phyloP scores from a whole-genome alignment of 1,140 invertebrate genomes.

The Drosophila asahinai region DNA sequence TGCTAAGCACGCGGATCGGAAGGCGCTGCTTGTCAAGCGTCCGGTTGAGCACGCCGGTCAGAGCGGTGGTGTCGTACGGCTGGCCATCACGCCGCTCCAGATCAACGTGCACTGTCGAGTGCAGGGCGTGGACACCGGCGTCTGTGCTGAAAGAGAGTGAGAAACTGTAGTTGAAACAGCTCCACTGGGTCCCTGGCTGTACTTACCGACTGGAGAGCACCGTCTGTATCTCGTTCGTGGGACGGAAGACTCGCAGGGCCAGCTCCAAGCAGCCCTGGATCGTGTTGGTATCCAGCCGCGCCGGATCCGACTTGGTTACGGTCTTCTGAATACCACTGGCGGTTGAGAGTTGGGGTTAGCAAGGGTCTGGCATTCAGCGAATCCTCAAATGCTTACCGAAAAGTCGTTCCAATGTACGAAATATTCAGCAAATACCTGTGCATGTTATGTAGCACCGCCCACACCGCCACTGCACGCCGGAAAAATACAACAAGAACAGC shows the following conservation, averaged over 20 bases:
- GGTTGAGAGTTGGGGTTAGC: background rate
- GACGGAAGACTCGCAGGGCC: constrained; percentile 86
- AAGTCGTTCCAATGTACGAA: constrained; percentile 88
- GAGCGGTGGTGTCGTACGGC: constrained; percentile 85
- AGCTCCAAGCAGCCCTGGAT: constrained; percentile 89
- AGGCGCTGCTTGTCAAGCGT: constrained; percentile 86
- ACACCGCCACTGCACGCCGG: constrained; percentile 8
- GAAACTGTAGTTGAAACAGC: background rate
- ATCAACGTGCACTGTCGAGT: constrained; percentile 88
- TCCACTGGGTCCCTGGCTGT: background rate
- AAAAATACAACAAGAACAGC: constrained; percentile 15
- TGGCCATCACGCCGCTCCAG: constrained; percentile 85
- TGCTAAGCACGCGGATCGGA: constrained; percentile 87
- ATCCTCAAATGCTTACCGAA: constrained; percentile 85
- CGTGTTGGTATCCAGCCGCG: constrained; percentile 86
- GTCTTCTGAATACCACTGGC: constrained; percentile 87
- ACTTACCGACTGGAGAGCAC: constrained; percentile 89
- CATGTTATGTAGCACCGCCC: constrained; percentile 82
- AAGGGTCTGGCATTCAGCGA: background rate
- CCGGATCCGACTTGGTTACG: constrained; percentile 64
- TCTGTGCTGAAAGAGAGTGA: constrained; percentile 87
- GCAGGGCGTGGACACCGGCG: constrained; percentile 90
- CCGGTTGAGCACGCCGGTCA: constrained; percentile 87
- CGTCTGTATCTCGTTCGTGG: constrained; percentile 86
- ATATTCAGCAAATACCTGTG: constrained; percentile 87